These are phyloP conservation scores for Harpagoxenus sublaevis DNA, from an alignment of 2,888 invertebrate species.

Conservation along the genomic window DNA sequence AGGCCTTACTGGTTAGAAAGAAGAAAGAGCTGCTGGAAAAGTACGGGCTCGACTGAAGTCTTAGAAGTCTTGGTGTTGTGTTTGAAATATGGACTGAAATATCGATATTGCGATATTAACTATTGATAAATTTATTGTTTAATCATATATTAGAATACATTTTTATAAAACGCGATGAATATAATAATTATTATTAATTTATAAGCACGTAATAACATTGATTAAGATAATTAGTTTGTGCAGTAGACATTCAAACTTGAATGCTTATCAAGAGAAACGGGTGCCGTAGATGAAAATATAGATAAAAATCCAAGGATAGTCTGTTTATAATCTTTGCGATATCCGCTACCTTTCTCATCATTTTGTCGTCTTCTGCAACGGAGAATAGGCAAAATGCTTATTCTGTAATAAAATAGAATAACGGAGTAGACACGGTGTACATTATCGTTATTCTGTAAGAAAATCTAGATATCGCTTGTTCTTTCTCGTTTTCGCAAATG, in stretches of 20 bases:
- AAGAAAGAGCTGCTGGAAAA: slow-evolving; percentile 96
- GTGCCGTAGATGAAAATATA: slow-evolving; percentile 84
- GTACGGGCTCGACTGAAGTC: slow-evolving; percentile 87
- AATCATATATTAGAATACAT: slow-evolving; percentile 83
- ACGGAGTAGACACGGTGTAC: slow-evolving; percentile 29
- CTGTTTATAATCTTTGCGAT: slow-evolving; percentile 76
- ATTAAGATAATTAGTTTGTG: slow-evolving; percentile 85
- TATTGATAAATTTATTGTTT: slow-evolving; percentile 82
- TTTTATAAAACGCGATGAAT: slow-evolving; percentile 86
- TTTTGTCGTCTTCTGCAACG: slow-evolving; percentile 11
- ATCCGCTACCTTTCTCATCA: slow-evolving; percentile 24
- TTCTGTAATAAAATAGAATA: slow-evolving; percentile 57
- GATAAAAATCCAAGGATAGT: slow-evolving; percentile 79
- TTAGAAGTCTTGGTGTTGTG: slow-evolving; percentile 61
- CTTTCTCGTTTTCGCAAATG: slow-evolving; percentile 45
- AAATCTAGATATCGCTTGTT: slow-evolving; percentile 31
- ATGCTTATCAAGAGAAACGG: slow-evolving; percentile 80
- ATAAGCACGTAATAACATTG: slow-evolving; percentile 84
- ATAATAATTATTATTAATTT: slow-evolving; percentile 80
- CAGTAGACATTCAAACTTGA: slow-evolving; percentile 85
- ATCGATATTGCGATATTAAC: slow-evolving; percentile 76
- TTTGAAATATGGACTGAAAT: slow-evolving; percentile 65
- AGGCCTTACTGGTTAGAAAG: slow-evolving; percentile 95
- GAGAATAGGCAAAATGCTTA: slow-evolving; percentile 34
- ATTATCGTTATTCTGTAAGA: slow-evolving; percentile 27